A percentile compares a stretch with the other conserved stretches of the same genome.
Evolutionary conservation across 2,888 invertebrate genomes (phyloP).

Genomic region (Agrochola circellaris): DNA sequence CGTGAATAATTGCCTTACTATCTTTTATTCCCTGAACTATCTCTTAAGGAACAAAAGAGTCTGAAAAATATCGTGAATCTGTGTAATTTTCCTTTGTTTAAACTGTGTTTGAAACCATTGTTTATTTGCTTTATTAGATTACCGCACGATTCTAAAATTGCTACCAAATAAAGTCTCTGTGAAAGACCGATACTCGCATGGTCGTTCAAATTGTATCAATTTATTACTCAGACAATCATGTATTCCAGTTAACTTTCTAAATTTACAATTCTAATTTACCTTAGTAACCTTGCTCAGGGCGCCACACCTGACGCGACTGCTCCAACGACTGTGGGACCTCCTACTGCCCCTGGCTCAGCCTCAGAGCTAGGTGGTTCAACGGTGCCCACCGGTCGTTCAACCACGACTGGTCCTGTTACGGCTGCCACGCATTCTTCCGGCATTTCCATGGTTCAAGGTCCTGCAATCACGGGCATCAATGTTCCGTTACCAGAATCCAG

Average conservation of each 20-base stretch:
- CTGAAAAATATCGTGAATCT: background rate
- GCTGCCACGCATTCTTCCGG: background rate
- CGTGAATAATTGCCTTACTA: background rate
- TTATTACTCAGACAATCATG: too few relatives aligned
- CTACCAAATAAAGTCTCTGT: background rate
- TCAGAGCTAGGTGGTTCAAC: background rate
- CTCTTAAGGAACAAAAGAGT: too few relatives aligned
- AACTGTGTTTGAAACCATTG: background rate
- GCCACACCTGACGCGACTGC: background rate
- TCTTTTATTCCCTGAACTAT: background rate
- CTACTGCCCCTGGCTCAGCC: background rate
- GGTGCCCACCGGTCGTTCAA: background rate
- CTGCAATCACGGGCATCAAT: constrained; percentile 11
- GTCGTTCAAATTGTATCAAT: background rate
- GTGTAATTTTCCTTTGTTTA: background rate
- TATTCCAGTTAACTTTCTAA: background rate
- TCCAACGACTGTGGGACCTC: background rate
- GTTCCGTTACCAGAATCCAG: background rate
- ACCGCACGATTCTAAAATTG: background rate
- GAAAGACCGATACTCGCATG: background rate
- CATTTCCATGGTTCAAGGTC: constrained; percentile 39
- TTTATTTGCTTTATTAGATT: background rate
- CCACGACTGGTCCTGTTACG: background rate
- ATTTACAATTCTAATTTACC: background rate
- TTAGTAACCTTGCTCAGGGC: constrained; percentile 3